Evolutionary conservation across 1,140 invertebrate genomes (phyloP), one percentile per base, ranked within the genome.

Genomic region (Macrobrachium nipponense): DNA sequence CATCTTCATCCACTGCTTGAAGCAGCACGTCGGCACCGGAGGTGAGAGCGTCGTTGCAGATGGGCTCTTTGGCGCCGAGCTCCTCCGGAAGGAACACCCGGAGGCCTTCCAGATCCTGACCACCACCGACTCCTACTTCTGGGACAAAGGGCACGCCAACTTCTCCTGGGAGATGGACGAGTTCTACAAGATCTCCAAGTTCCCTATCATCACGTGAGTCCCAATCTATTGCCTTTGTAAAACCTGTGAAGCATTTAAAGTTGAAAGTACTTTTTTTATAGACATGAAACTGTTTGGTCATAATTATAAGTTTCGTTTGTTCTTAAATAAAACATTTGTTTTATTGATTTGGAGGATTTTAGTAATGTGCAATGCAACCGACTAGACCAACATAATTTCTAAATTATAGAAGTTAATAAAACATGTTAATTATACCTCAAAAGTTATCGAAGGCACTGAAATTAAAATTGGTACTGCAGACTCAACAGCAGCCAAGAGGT

Each of bases 21-120:
- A 93, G 15, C 94, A 95, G 91, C 93, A 94, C 17, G 83, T 91
- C n/a, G 92, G 92, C 1, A 66, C 90, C 10, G 94, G 94, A 0
- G 95, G 94, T 2, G 93, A 94, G 82, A 95, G 93, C 89, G 90
- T 94, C 17, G 89, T 95, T 0, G 92, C 93, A 3, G 94, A 95
- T 87, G 92, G 93, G 58, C 93, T 94, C 82, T 91, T 92, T 61
- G 91, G 94, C 8, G 94, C 94, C 0, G 90, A 93, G 18, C 91
- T 92, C 62, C 91, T 95, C 90, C 93, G 92, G 68, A 68, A 90
- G n/a, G 89, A 93, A 58, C 89, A 93, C 89, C 92, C 92, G 3
- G 88, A 92, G 68, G 89, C 92, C 60, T 95, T 93, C 84, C 90
- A 93, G 72, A 90, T 93, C 0, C 90, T 95, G 36, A 91, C 92